Evolutionary conservation across 2,113 vertebrate genomes (phyloP).

Genomic region (Mustelus asterias): DNA sequence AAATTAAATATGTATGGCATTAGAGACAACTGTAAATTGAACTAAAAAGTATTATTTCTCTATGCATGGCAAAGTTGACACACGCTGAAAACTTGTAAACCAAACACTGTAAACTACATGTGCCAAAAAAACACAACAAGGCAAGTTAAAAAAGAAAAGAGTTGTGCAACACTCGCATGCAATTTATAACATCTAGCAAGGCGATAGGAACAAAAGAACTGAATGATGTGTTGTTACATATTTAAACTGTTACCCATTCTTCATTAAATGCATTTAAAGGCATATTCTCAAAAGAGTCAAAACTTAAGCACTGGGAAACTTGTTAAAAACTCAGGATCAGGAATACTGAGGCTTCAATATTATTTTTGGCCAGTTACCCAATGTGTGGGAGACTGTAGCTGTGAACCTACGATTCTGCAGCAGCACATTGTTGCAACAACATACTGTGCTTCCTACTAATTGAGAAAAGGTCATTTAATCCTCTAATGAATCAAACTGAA

Average conservation of each 20-base stretch:
- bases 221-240: neutral
- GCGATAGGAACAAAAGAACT: constrained; percentile 17
- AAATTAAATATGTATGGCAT: constrained; percentile 24
- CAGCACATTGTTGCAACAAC: neutral
- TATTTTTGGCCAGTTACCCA: neutral
- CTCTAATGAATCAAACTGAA: neutral
- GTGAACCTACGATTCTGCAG: neutral
- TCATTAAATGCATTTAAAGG: neutral
- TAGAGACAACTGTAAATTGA: neutral
- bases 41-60: constrained; percentile 1
- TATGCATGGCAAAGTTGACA: constrained; percentile 17
- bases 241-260: neutral
- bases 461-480: neutral
- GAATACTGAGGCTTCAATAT: neutral
- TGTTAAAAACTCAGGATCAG: neutral
- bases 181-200: constrained; percentile 6
- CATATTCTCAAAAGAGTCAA: neutral
- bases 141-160: neutral
- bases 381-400: neutral
- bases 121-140: neutral
- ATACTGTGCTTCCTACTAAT: neutral
- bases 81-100: constrained; percentile 22
- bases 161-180: constrained; percentile 16
- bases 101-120: neutral
- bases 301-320: neutral